Percentiles rank a stretch among this genome's conserved stretches.
These are phyloP conservation scores for Adelognathus sp. DNA, from an alignment of 2,888 invertebrate species.

Conservation along the genomic window DNA sequence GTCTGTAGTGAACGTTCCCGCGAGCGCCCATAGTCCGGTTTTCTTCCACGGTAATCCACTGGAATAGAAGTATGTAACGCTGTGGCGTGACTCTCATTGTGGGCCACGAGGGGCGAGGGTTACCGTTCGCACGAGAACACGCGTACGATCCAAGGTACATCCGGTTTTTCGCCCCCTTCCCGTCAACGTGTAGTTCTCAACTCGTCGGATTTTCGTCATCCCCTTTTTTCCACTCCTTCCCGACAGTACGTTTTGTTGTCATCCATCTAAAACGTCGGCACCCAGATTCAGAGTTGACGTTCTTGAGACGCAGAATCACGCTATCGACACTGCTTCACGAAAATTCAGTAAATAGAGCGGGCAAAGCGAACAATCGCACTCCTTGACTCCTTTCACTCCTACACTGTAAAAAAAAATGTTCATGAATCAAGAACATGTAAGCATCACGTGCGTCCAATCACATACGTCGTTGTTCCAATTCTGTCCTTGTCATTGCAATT, in stretches of 20 bases:
- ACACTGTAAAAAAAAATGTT: no score
- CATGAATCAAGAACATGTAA: no score
- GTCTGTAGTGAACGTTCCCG: conserved; percentile 44
- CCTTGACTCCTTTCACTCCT: no score
- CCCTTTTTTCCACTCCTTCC: conserved; percentile 8
- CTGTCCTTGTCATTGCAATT: no score
- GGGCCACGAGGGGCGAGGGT: conserved; percentile 12
- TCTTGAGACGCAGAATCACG: not conserved
- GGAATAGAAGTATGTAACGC: conserved; percentile 34
- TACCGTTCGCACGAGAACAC: conserved; percentile 37
- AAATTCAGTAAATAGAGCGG: not conserved
- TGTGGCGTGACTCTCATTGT: conserved; percentile 51
- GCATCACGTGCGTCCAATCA: no score
- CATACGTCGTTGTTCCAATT: no score
- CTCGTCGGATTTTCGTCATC: conserved; percentile 11
- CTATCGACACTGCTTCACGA: not conserved
- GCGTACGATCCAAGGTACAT: conserved; percentile 49
- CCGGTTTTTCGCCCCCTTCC: conserved; percentile 51
- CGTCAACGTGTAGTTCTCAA: not conserved
- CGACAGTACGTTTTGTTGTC: conserved; percentile 35
- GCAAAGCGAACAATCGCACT: no score
- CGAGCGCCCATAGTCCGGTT: conserved; percentile 13
- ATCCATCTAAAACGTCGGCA: conserved; percentile 37
- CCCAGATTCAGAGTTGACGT: not conserved
- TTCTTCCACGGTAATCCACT: conserved; percentile 41